phyloP scores from a whole-genome alignment of 2,113 vertebrate species.

The Rynchops niger region DNA sequence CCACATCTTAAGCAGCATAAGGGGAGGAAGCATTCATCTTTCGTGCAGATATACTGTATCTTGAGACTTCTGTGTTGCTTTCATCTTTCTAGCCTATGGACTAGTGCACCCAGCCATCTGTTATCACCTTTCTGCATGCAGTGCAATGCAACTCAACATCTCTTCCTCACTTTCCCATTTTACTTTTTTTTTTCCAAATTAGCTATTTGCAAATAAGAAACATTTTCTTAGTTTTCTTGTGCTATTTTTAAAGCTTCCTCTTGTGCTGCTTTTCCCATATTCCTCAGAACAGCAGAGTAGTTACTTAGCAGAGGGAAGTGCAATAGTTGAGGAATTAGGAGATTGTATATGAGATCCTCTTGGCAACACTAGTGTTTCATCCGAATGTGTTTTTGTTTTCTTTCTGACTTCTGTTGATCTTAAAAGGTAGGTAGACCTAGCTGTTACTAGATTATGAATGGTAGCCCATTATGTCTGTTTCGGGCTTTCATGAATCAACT shows the following conservation, averaged over 20 bases:
- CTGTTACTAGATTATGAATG: not conserved
- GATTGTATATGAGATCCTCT: not conserved
- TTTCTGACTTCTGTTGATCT: not conserved
- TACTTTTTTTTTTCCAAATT: not conserved
- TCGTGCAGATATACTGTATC: not conserved
- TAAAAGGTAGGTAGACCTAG: not conserved
- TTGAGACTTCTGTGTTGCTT: not conserved
- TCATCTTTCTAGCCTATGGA: not conserved
- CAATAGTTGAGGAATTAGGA: not conserved
- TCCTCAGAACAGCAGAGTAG: not conserved
- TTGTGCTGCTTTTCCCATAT: not conserved
- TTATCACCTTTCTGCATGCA: not conserved
- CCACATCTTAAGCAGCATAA: not conserved
- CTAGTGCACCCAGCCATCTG: not conserved
- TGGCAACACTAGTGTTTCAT: not conserved
- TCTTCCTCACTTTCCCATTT: not conserved
- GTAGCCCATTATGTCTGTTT: not conserved
- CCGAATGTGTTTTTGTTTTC: not conserved
- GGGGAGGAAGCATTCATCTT: not conserved
- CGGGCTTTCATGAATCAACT: not conserved
- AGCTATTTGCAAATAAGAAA: not conserved
- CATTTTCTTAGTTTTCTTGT: not conserved
- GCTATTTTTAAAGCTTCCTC: not conserved
- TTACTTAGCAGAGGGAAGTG: not conserved
- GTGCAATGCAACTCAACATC: not conserved